Evolutionary conservation across 2,113 vertebrate genomes (phyloP), one percentile per base, ranked within the genome.

Genomic region (Hemichromis elongatus): DNA sequence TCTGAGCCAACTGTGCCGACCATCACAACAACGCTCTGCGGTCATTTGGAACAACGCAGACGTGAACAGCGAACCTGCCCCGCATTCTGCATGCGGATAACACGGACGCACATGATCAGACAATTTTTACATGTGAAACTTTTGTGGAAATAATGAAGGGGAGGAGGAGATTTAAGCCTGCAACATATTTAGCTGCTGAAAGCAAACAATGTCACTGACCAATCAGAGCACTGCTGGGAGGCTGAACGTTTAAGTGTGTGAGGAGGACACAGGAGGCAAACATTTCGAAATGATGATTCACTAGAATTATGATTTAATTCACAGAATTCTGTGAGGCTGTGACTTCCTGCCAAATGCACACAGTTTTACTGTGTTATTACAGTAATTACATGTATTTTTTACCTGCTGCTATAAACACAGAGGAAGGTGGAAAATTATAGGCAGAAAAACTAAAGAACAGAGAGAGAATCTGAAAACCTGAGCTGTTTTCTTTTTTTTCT

Each of bases 1-100:
- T 16, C 47, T 4, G 75, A 68, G 75, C 84, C 73, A 73, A 82
- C 33, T 83, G 85, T 66, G 82, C 79, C 52, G 12, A 50, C 47
- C 54, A 4, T 53, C 30, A 78, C 68, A 47, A 26, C 30, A 13
- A 28, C 24, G 9, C 19, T 70, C 28, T 18, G 40, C 1, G 14
- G 21, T 73, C n/a, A 26, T 77, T 21, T 5, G 4, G 28, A 47
- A 33, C 28, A 53, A 73, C 54, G 13, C 26, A 21, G 11, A 75
- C 24, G 11, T 0, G 66, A 73, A 13, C 66, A 47, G 37, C 24
- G 40, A 73, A 47, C 66, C 40, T 47, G 66, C 66, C 45, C 0
- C 19, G 66, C 66, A 9, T 24, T 68, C 63, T 42, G 63, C 37
- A 68, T 68, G 63, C 12, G 5, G 63, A 68, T 42, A 42, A 42